These are phyloP conservation scores for Callithrix jacchus DNA, from an alignment of 2,113 vertebrate species.

Conservation along the genomic window DNA sequence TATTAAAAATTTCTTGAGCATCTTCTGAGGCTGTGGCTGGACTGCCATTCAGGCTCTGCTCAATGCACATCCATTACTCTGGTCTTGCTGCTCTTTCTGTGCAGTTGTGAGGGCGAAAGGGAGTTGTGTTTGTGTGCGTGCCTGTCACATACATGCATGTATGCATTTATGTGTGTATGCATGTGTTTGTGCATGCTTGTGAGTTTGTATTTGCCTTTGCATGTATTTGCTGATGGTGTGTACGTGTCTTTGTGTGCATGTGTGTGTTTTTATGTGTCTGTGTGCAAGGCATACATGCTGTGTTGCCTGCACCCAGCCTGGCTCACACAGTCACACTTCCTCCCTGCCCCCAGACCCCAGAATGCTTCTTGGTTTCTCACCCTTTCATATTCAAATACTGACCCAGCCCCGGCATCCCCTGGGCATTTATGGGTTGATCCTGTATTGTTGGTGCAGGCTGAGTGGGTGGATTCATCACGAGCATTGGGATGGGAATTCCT, in stretches of 20 bases:
- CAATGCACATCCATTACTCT: fast-evolving
- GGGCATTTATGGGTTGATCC: conserved; percentile 60
- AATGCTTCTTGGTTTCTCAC: conserved; percentile 58
- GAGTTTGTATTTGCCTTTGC: neutral
- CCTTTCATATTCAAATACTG: conserved; percentile 83
- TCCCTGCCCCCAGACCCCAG: conserved; percentile 18
- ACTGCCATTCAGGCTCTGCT: neutral
- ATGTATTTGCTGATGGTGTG: neutral
- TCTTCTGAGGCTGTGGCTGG: neutral
- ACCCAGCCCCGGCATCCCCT: conserved; percentile 53
- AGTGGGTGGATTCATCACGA: conserved; percentile 34
- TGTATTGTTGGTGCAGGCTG: conserved; percentile 59
- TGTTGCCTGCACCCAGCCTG: neutral
- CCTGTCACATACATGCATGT: too few relatives aligned
- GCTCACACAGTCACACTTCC: neutral
- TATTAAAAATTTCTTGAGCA: neutral
- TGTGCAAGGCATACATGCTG: neutral
- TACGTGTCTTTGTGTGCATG: too few relatives aligned
- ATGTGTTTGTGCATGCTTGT: neutral
- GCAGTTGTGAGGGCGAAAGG: neutral
- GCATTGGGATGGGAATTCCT: conserved; percentile 64
- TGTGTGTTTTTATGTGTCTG: too few relatives aligned
- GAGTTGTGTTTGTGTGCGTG: neutral
- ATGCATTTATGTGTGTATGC: neutral
- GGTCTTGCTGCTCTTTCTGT: neutral